Base-by-base conservation (phyloP, 2,113 vertebrate species). In the Trichechus manatus region DNA sequence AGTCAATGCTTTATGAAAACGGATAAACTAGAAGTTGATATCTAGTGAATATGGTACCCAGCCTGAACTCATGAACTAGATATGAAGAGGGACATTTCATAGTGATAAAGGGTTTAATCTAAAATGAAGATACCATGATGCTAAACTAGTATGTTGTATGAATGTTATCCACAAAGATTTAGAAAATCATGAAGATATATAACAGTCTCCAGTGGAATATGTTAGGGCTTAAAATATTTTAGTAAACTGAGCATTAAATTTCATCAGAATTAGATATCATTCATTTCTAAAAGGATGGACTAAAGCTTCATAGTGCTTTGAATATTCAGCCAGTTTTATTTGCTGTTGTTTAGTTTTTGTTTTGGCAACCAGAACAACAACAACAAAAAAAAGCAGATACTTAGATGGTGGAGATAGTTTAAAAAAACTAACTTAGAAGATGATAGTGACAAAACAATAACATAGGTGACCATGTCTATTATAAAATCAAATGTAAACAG, bases 151-250 rank as follows among this genome's bases (percentile, higher is more conserved):
- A 53, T 74, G 29, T 61, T 78, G 29, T 72, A 1, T 83, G 88
- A 95, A 29, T 66, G 33, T 36, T 61, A 83, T 83, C 17, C 47
- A 50, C 20, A 92, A 82, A 88, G 39, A 92, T 80, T 72, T 59
- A n/a, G 70, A 90, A 95, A 96, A 92, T 6, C 19, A 74, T 70
- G 42, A 64, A 31, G 25, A 63, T 64, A 22, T 75, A 56, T 79
- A 68, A 74, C 0, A 78, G 36, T 61, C 29, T 36, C 70, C 22
- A 42, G 5, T 79, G 68, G 23, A 63, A 11, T 81, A 86, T 20
- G 47, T n/a, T 66, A 86, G 47, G 36, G 11, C 50, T 77, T 87
- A 89, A 91, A 92, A 82, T 78, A 87, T 92, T 95, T 79, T 17
- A 36, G n/a, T 42, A 81, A 61, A 78, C 59, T 79, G 8, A 94